Evolutionary conservation across 2,113 vertebrate genomes (phyloP).

Genomic region (Poecile atricapillus): DNA sequence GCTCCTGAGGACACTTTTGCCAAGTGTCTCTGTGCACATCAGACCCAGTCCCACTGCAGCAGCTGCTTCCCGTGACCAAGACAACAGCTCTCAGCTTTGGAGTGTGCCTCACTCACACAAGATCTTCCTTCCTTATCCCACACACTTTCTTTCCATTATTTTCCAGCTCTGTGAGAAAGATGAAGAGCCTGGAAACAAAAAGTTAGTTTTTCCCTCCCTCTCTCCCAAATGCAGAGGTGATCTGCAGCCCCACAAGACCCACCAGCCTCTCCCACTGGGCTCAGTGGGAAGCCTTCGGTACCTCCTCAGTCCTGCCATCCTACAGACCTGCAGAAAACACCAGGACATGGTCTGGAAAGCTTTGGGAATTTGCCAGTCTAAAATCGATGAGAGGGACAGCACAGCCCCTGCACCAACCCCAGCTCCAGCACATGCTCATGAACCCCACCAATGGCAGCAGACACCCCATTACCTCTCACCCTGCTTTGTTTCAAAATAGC

Average conservation of each 20-base stretch:
- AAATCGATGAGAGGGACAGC: background rate
- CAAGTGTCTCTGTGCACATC: background rate
- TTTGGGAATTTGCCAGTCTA: background rate
- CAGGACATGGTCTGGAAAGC: background rate
- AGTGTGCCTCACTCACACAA: background rate
- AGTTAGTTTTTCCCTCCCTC: background rate
- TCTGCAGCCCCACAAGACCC: background rate
- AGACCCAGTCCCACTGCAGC: background rate
- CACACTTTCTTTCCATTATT: background rate
- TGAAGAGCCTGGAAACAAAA: background rate
- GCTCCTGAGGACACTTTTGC: background rate
- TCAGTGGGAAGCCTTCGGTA: rapidly evolving
- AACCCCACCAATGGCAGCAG: rapidly evolving
- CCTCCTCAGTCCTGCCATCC: background rate
- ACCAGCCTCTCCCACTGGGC: background rate
- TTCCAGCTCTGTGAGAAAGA: background rate
- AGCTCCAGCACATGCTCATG: background rate
- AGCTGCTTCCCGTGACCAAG: background rate
- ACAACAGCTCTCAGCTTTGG: background rate
- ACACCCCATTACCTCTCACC: background rate
- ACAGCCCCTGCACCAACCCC: background rate
- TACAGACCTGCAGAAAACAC: background rate
- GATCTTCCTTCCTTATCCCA: background rate
- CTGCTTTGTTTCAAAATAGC: background rate
- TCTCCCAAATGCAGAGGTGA: background rate